These are phyloP conservation scores for Bufo gargarizans DNA, from an alignment of 2,113 vertebrate species.

Conservation along the genomic window DNA sequence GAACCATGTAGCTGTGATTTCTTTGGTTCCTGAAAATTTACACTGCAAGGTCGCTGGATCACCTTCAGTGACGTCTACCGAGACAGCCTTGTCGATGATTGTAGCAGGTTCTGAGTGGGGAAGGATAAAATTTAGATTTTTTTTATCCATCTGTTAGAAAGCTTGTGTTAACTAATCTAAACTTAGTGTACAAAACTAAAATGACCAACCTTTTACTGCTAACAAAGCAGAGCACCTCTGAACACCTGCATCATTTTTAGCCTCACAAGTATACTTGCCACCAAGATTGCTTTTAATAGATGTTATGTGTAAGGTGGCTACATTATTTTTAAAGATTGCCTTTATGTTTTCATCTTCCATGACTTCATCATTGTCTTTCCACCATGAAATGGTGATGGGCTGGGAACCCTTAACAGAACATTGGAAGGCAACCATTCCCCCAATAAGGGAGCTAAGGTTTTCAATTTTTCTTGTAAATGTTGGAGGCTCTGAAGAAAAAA, in stretches of 20 bases:
- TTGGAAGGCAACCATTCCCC: conserved; percentile 83
- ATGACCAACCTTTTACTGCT: conserved; percentile 92
- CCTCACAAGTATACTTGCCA: conserved; percentile 93
- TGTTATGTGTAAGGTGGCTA: conserved; percentile 84
- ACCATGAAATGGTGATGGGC: conserved; percentile 89
- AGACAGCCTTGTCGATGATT: conserved; percentile 87
- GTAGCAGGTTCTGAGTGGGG: conserved; percentile 88
- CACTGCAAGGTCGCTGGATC: conserved; percentile 93
- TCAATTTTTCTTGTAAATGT: conserved; percentile 90
- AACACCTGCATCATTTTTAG: conserved; percentile 94
- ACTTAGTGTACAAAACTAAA: background rate
- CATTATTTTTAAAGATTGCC: conserved; percentile 86
- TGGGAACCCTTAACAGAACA: conserved; percentile 88
- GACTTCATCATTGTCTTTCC: conserved; percentile 93
- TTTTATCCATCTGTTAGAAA: background rate
- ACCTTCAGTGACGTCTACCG: conserved; percentile 94
- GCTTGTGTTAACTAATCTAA: background rate
- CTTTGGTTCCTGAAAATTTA: conserved; percentile 92
- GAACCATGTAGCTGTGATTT: conserved; percentile 86
- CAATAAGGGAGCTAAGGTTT: conserved; percentile 82
- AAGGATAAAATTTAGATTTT: conserved; percentile 53
- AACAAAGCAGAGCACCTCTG: conserved; percentile 90
- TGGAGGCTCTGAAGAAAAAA: conserved; percentile 84
- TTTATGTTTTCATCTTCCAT: conserved; percentile 87
- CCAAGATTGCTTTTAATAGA: conserved; percentile 84